Conservation (phyloP, 1,140 invertebrate species). For the Eulimnadia texana region DNA sequence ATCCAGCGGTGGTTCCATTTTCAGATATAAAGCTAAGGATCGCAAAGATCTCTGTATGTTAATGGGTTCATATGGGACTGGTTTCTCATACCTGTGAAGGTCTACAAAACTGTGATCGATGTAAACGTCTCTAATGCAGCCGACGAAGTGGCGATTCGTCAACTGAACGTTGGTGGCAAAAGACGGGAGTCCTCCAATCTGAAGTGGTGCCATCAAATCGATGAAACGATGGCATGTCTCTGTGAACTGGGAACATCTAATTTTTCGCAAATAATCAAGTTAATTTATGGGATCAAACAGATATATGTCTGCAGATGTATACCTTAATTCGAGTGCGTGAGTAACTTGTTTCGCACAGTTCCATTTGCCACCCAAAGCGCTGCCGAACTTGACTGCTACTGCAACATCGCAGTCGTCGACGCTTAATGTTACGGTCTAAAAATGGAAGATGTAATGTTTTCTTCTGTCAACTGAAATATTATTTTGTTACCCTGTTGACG, state of each 20-base stretch:
- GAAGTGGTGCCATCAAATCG: constrained; percentile 86
- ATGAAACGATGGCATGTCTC: constrained; percentile 89
- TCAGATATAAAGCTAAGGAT: constrained; percentile 67
- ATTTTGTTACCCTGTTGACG: constrained; percentile 53
- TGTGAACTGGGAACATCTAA: constrained; percentile 62
- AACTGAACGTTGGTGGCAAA: constrained; percentile 58
- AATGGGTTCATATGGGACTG: too few species aligned
- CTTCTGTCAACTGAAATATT: not conserved
- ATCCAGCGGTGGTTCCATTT: constrained; percentile 74
- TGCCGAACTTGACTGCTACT: constrained; percentile 58
- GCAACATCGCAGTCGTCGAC: constrained; percentile 83
- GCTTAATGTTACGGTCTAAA: constrained; percentile 65
- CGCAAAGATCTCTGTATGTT: too few species aligned
- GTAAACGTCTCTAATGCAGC: constrained; percentile 79
- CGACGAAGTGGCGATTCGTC: constrained; percentile 66
- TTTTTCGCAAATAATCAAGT: not conserved
- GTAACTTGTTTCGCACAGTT: constrained; percentile 64
- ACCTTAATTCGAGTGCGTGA: constrained; percentile 47
- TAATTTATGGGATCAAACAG: too few species aligned
- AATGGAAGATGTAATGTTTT: constrained; percentile 16
- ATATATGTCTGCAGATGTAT: too few species aligned
- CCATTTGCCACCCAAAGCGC: constrained; percentile 56
- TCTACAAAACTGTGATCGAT: constrained; percentile 80
- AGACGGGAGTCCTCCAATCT: constrained; percentile 80
- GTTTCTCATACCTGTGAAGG: constrained; percentile 64